Percentiles rank a stretch among this genome's conserved stretches.
Evolutionary conservation across 2,888 invertebrate species (phyloP).

Genomic region (Phytoseiulus persimilis): DNA sequence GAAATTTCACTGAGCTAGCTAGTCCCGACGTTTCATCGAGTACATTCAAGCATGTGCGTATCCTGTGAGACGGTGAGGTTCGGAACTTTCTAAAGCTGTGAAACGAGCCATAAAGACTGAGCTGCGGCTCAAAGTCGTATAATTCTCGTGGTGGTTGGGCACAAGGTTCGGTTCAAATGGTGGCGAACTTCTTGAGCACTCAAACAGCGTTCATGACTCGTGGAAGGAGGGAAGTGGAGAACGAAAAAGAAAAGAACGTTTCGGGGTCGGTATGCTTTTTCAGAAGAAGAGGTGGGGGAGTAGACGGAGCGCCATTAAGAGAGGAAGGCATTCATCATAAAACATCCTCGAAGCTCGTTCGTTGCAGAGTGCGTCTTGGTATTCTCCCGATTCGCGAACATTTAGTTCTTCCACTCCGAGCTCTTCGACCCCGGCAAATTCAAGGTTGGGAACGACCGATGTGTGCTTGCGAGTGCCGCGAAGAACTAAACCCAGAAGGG

Average conservation of each 20-base stretch:
- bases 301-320: neutral
- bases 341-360: neutral
- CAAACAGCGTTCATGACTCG: neutral
- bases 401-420: neutral
- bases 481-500: neutral
- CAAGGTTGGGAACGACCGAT: neutral
- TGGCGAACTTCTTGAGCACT: neutral
- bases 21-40: too few relatives aligned
- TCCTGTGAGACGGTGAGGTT: too few relatives aligned
- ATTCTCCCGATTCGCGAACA: neutral
- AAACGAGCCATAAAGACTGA: neutral
- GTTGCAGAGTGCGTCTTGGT: neutral
- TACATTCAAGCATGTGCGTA: too few relatives aligned
- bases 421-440: neutral
- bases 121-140: neutral
- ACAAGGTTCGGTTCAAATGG: neutral
- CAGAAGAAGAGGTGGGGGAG: slow-evolving; percentile 5
- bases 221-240: neutral
- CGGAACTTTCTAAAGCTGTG: neutral
- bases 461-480: neutral
- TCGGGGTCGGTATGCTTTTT: neutral
- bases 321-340: neutral
- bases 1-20: too few relatives aligned
- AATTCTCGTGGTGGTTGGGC: neutral
- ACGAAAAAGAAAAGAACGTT: neutral